Conservation (phyloP, 2,888 invertebrate species). For the Tachina grossa region DNA sequence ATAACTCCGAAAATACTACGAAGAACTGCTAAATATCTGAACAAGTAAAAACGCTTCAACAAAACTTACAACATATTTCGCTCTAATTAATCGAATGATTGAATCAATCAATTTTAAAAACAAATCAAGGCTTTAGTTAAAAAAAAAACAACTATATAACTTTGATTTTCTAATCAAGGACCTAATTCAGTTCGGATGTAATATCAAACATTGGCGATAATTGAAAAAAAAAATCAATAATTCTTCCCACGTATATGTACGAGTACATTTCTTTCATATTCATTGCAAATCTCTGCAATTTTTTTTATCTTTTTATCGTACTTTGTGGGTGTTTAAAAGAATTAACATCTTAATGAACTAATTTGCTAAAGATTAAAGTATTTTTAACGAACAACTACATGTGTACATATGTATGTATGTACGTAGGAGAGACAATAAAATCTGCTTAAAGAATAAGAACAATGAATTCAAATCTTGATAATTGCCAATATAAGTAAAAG, state of each 20-base stretch:
- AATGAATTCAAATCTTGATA: constrained; percentile 33
- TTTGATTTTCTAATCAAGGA: no score
- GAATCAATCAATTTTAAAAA: no score
- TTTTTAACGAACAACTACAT: constrained; percentile 55
- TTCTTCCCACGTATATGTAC: background rate
- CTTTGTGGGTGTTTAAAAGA: constrained; percentile 82
- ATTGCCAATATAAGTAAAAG: constrained; percentile 60
- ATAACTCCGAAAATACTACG: no score
- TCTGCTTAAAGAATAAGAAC: constrained; percentile 24
- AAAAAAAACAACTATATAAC: no score
- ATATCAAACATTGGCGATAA: background rate
- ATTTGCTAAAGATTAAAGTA: constrained; percentile 82
- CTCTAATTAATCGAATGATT: no score
- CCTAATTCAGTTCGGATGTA: background rate
- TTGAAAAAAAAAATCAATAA: no score
- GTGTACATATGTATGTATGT: no score
- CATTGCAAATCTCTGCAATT: background rate
- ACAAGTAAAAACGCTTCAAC: no score
- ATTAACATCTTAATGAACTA: constrained; percentile 83
- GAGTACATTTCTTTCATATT: background rate
- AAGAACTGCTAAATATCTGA: no score
- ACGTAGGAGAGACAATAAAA: constrained; percentile 49
- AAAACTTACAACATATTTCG: no score
- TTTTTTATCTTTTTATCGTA: constrained; percentile 58
- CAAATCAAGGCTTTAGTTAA: no score